These are phyloP conservation scores for Lathronympha strigana DNA, from an alignment of 2,888 invertebrate genomes.

Conservation along the genomic window DNA sequence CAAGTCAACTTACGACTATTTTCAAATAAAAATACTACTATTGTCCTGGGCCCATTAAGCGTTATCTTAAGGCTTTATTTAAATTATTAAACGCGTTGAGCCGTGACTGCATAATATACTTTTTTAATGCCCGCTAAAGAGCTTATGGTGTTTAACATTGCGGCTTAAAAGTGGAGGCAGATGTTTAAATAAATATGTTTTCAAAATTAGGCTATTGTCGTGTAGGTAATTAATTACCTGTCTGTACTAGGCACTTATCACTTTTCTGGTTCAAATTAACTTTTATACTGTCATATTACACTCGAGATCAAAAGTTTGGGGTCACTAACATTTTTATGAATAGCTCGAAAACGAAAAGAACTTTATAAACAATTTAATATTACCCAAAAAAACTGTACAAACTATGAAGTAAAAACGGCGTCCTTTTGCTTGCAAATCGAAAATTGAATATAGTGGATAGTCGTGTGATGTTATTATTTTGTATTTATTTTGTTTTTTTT, in stretches of 20 bases:
- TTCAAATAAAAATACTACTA: constrained; percentile 18
- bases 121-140: constrained; percentile 17
- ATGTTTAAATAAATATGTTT: not conserved
- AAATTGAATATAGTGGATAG: no score
- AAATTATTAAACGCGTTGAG: constrained; percentile 36
- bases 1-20: constrained; percentile 1
- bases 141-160: not conserved
- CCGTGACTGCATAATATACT: constrained; percentile 25
- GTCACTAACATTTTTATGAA: no score
- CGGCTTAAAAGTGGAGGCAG: not conserved
- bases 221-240: no score
- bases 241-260: no score
- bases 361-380: no score
- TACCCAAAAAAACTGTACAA: no score
- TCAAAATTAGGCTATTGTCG: not conserved
- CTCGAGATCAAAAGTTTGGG: no score
- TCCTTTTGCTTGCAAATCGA: no score
- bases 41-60: constrained; percentile 37
- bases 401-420: no score
- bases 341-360: no score
- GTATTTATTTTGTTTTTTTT: no score
- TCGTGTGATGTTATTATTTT: no score
- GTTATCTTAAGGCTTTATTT: constrained; percentile 40
- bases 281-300: not conserved
- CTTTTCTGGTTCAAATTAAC: not conserved